Conservation (phyloP, 2,888 invertebrate species). For the Notodonta ziczac region DNA sequence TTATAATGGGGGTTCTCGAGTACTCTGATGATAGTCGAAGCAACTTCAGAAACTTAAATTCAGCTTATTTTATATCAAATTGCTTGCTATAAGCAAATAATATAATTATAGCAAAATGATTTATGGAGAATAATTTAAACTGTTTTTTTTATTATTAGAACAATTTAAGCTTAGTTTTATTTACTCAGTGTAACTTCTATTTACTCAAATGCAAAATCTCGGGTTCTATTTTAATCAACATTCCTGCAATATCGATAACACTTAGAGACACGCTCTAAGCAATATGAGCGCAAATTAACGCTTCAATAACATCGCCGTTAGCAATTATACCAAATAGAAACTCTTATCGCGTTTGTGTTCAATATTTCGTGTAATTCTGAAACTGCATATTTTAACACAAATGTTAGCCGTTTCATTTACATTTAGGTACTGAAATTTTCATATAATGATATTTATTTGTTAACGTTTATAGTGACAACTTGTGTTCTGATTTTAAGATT, state of each 20-base stretch:
- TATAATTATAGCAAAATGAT: too few species aligned
- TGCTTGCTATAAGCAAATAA: too few species aligned
- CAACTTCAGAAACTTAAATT: too few species aligned
- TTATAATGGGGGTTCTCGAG: too few species aligned
- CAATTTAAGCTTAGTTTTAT: background rate
- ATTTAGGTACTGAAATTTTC: background rate
- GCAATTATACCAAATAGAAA: background rate
- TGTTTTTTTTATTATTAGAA: background rate
- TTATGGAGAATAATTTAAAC: too few species aligned
- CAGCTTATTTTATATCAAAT: too few species aligned
- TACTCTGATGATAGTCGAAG: too few species aligned
- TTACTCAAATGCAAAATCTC: background rate
- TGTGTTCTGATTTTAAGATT: too few species aligned
- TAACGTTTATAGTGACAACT: too few species aligned
- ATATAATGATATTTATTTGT: too few species aligned
- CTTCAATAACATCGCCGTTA: background rate
- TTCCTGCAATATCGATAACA: slow-evolving; percentile 1
- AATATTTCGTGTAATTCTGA: background rate
- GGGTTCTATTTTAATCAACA: background rate
- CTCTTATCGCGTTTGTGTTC: background rate
- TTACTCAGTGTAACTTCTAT: background rate
- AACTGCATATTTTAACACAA: background rate
- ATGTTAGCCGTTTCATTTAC: background rate
- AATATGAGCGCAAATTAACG: background rate
- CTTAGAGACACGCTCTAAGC: background rate